These are phyloP conservation scores for Rhincodon typus DNA, from an alignment of 2,797 vertebrate species.

Conservation along the genomic window DNA sequence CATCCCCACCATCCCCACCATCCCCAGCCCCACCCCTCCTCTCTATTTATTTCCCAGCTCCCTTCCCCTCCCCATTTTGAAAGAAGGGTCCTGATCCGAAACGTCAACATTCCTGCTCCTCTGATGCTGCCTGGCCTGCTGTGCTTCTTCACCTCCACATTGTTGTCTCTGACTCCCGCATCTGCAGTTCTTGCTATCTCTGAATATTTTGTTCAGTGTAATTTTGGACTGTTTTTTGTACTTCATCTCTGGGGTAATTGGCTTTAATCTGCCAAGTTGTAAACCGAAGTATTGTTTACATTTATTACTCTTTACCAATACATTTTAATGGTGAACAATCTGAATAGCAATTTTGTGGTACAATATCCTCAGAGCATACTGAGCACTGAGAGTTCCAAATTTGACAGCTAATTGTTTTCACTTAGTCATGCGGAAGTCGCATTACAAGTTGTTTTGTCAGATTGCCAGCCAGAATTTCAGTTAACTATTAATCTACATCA, in stretches of 20 bases:
- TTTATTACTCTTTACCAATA: neutral
- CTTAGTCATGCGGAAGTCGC: neutral
- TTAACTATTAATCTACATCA: neutral
- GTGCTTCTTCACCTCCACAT: too few species aligned
- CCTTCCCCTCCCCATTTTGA: too few species aligned
- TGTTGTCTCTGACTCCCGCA: too few species aligned
- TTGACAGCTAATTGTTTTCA: neutral
- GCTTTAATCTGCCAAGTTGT: neutral
- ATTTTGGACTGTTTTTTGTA: neutral
- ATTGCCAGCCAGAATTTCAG: neutral
- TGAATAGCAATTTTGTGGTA: neutral
- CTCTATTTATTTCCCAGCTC: too few species aligned
- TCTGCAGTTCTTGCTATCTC: too few species aligned
- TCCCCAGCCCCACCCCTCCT: too few species aligned
- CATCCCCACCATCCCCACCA: too few species aligned
- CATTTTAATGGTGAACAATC: neutral
- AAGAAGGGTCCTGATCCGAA: too few species aligned
- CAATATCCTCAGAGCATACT: neutral
- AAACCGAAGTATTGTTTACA: neutral
- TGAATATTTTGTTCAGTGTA: neutral
- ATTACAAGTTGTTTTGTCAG: neutral
- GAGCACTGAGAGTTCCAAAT: neutral
- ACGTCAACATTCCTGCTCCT: too few species aligned
- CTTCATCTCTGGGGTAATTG: neutral
- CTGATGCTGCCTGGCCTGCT: too few species aligned